phyloP scores from a whole-genome alignment of 2,888 invertebrate genomes.

The Schizotus pectinicornis region DNA sequence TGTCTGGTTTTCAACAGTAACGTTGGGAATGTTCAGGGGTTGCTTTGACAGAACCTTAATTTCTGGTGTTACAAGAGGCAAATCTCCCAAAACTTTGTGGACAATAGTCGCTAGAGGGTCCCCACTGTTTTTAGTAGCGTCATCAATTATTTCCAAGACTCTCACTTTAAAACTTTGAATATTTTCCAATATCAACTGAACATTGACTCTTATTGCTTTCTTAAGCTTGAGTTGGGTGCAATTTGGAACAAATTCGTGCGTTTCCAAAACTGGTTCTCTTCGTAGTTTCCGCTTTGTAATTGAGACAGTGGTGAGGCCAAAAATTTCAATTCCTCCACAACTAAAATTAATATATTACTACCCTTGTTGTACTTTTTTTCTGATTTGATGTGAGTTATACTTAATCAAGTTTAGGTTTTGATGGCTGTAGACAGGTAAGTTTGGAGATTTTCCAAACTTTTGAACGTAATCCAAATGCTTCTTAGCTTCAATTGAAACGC shows the following conservation, averaged over 20 bases:
- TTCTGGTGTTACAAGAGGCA: conserved; percentile 8
- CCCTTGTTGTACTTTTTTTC: too few species aligned
- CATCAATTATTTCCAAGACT: conserved; percentile 60
- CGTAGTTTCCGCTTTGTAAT: conserved; percentile 72
- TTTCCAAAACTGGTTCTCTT: conserved; percentile 75
- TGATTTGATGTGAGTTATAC: too few species aligned
- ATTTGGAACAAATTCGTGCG: conserved; percentile 73
- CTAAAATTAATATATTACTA: too few species aligned
- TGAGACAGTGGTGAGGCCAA: conserved; percentile 75
- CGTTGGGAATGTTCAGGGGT: not conserved
- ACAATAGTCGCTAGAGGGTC: conserved; percentile 5
- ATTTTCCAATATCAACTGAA: conserved; percentile 78
- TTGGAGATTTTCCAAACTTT: conserved; percentile 41
- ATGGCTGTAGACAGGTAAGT: conserved; percentile 48
- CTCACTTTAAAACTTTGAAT: conserved; percentile 66
- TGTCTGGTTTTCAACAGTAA: conserved; percentile 48
- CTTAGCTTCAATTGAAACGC: conserved; percentile 70
- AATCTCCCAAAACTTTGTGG: conserved; percentile 4
- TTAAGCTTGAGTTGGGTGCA: conserved; percentile 28
- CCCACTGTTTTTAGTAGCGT: not conserved
- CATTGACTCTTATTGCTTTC: conserved; percentile 62
- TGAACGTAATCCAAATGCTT: conserved; percentile 63
- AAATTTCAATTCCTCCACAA: conserved; percentile 77
- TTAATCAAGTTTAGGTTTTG: conserved; percentile 30
- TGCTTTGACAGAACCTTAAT: conserved; percentile 7